These are phyloP conservation scores for Eugnorisma glareosa DNA, from an alignment of 2,888 invertebrate species.

Conservation along the genomic window DNA sequence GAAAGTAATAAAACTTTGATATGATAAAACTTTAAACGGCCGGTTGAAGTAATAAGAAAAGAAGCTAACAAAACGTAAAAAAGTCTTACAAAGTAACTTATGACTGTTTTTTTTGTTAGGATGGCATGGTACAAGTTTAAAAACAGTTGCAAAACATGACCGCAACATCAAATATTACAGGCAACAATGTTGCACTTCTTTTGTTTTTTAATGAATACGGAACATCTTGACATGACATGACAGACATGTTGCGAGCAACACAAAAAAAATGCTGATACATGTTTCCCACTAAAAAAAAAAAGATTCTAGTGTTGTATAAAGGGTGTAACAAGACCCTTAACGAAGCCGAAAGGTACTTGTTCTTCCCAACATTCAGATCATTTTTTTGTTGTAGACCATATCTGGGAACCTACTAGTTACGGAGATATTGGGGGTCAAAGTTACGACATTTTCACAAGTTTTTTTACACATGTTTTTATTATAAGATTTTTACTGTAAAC, in stretches of 20 bases:
- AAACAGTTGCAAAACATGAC: neutral
- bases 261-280: neutral
- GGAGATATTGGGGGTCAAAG: too few species aligned
- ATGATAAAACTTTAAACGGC: slow-evolving; percentile 54
- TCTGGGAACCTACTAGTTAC: too few species aligned
- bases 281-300: neutral
- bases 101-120: neutral
- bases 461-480: too few species aligned
- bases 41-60: slow-evolving; percentile 38
- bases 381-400: too few species aligned
- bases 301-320: too few species aligned
- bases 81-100: slow-evolving; percentile 19
- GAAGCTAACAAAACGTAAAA: slow-evolving; percentile 18
- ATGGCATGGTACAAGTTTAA: neutral
- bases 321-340: too few species aligned
- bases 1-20: slow-evolving; percentile 57
- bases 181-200: neutral
- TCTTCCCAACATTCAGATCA: too few species aligned
- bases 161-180: neutral
- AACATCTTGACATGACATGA: too few species aligned
- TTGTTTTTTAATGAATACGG: neutral
- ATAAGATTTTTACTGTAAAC: too few species aligned
- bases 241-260: neutral
- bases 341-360: too few species aligned
- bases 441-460: too few species aligned